phyloP scores from a whole-genome alignment of 2,888 invertebrate genomes.

The Acholoe squamosa region DNA sequence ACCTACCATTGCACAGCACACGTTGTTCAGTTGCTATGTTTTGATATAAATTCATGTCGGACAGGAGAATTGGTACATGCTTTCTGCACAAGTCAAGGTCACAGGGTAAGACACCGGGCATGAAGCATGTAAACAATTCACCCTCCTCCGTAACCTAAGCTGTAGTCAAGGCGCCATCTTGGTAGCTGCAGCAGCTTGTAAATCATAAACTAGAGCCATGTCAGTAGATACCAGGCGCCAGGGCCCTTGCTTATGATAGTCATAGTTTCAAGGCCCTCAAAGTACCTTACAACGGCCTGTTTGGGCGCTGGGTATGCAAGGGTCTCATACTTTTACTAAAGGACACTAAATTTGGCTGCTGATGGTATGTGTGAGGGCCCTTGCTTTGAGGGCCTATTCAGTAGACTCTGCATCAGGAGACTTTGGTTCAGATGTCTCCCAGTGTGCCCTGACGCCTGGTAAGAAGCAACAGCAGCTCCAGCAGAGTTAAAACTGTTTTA shows the following conservation, averaged over 20 bases:
- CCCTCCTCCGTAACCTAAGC: background rate
- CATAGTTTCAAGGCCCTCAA: no score
- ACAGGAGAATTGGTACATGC: conserved; percentile 31
- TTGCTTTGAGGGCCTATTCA: no score
- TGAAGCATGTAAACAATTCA: conserved; percentile 12
- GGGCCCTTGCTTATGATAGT: no score
- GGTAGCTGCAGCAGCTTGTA: conserved; percentile 30
- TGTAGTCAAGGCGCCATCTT: background rate
- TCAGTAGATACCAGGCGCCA: no score
- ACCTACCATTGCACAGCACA: conserved; percentile 5
- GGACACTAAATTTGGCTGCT: no score
- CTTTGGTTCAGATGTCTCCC: no score
- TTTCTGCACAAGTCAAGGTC: background rate
- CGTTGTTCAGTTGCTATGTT: conserved; percentile 16
- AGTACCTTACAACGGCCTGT: no score
- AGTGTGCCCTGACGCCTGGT: no score
- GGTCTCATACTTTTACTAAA: no score
- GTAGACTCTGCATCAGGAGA: no score
- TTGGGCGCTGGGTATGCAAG: no score
- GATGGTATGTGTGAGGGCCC: no score
- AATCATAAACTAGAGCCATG: background rate
- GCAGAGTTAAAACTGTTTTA: conserved; percentile 21
- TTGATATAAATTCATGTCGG: background rate
- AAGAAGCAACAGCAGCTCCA: background rate
- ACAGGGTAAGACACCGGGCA: conserved; percentile 17